These are phyloP conservation scores for Omphaloscelis lunosa DNA, from an alignment of 2,888 invertebrate species.

Conservation along the genomic window DNA sequence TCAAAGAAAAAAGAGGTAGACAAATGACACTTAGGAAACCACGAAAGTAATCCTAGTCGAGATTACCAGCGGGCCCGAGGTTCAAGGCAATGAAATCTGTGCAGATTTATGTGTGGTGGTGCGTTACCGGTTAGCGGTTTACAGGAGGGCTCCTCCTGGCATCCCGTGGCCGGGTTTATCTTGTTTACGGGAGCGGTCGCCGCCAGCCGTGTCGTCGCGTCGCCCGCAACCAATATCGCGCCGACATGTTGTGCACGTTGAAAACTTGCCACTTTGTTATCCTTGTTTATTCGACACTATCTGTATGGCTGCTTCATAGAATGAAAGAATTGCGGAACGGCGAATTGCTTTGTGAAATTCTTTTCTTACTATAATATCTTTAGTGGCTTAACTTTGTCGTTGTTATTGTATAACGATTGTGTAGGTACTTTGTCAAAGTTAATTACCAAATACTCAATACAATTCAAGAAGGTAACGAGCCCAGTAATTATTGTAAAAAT, in stretches of 20 bases:
- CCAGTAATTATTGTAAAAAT: constrained; percentile 49
- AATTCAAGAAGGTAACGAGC: neutral
- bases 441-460: constrained; percentile 13
- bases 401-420: neutral
- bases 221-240: constrained; percentile 68
- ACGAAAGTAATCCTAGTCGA: constrained; percentile 68
- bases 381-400: neutral
- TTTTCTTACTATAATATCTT: neutral
- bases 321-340: constrained; percentile 45
- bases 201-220: constrained; percentile 66
- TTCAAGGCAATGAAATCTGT: constrained; percentile 80
- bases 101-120: constrained; percentile 81
- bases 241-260: constrained; percentile 70
- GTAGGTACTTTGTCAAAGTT: neutral
- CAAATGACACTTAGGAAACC: constrained; percentile 56
- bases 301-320: constrained; percentile 56
- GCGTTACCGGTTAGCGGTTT: constrained; percentile 68
- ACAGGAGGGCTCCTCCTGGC: constrained; percentile 49
- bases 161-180: constrained; percentile 76
- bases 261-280: constrained; percentile 68
- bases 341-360: constrained; percentile 27
- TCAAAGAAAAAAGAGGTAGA: constrained; percentile 7
- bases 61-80: constrained; percentile 75
- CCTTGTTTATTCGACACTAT: constrained; percentile 64
- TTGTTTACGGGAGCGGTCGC: constrained; percentile 81